Percentiles rank a stretch among this genome's conserved stretches.
These are phyloP conservation scores for Ditylenchus dipsaci DNA, from an alignment of 1,140 invertebrate species.

Conservation along the genomic window DNA sequence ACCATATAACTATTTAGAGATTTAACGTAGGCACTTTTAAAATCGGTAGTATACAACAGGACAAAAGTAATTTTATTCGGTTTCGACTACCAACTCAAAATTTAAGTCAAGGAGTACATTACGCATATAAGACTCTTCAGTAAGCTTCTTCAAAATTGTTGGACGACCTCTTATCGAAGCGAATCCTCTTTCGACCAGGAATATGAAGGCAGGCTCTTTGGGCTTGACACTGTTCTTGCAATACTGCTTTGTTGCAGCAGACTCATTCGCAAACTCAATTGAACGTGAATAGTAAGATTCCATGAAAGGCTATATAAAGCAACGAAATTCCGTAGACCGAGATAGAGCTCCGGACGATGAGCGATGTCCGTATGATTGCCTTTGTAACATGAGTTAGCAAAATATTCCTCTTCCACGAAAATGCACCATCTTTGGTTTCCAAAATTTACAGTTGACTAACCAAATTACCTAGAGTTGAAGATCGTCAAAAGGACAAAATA, in stretches of 20 bases:
- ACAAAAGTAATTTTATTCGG: too few relatives aligned
- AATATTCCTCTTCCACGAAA: slow-evolving; percentile 71
- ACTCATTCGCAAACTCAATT: slow-evolving; percentile 91
- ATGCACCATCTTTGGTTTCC: slow-evolving; percentile 12
- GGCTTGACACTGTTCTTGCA: slow-evolving; percentile 86
- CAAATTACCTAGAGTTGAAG: slow-evolving; percentile 71
- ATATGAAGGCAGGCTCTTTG: slow-evolving; percentile 88
- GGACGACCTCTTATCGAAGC: too few relatives aligned
- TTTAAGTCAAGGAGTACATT: too few relatives aligned
- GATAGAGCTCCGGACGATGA: slow-evolving; percentile 84
- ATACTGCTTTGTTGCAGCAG: slow-evolving; percentile 96
- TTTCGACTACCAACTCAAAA: too few relatives aligned
- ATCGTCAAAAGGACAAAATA: slow-evolving; percentile 95
- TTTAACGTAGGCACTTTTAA: too few relatives aligned
- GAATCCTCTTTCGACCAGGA: slow-evolving; percentile 95
- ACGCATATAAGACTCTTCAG: too few relatives aligned
- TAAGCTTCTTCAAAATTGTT: too few relatives aligned
- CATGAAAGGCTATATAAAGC: background rate
- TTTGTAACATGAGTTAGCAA: slow-evolving; percentile 93
- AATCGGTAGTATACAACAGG: too few relatives aligned
- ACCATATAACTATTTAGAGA: too few relatives aligned
- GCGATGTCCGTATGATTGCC: slow-evolving; percentile 85
- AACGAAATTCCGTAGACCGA: slow-evolving; percentile 58
- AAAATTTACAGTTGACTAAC: slow-evolving; percentile 63
- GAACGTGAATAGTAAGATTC: slow-evolving; percentile 66